Evolutionary conservation across 2,888 invertebrate genomes (phyloP), one percentile per base, ranked within the genome.

Genomic region (Ormyrus thymus): DNA sequence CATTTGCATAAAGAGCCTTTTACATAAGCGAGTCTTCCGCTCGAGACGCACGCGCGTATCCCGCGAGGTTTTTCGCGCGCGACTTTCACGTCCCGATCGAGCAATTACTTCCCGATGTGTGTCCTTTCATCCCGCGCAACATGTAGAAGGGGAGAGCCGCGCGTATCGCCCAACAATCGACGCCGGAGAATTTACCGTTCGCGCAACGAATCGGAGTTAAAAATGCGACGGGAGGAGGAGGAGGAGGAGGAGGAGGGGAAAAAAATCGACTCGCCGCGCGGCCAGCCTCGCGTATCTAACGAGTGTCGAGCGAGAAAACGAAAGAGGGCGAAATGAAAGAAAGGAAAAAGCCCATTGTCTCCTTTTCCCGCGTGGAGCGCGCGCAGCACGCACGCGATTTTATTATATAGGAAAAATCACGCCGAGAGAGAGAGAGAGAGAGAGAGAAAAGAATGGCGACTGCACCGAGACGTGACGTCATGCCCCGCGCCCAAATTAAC

Each of bases 401-500:
- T 29, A 29, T 29, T 70, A 68, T 43, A 61, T 6, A 59, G 51
- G 50, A 53, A 70, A 70, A 73, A 51, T 70, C 70, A 45, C 45
- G 64, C 8, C 10, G 43, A n/a, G 48, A 11, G 58, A 29, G 7
- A 13, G 11, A 51, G 46, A 15, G 58, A n/a, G 43, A n/a, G 48
- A 11, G 58, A 29, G 7, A 13, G 11, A 51, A 29, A 15, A 53
- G 74, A 77, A 77, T 77, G 66, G 72, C 77, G 66, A 6, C 48
- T 46, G 68, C 53, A 65, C 15, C 61, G 61, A 56, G 70, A 15
- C 46, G 48, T 62, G 68, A 64, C 59, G 72, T 78, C 76, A 73
- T 62, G 71, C 78, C 61, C n/a, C 43, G 43, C 10, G 48, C 71
- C 77, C 53, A 71, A 29, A 71, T 71, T 77, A 70, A 70, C 56